phyloP scores from a whole-genome alignment of 2,797 vertebrate species.

The Capromys pilorides region DNA sequence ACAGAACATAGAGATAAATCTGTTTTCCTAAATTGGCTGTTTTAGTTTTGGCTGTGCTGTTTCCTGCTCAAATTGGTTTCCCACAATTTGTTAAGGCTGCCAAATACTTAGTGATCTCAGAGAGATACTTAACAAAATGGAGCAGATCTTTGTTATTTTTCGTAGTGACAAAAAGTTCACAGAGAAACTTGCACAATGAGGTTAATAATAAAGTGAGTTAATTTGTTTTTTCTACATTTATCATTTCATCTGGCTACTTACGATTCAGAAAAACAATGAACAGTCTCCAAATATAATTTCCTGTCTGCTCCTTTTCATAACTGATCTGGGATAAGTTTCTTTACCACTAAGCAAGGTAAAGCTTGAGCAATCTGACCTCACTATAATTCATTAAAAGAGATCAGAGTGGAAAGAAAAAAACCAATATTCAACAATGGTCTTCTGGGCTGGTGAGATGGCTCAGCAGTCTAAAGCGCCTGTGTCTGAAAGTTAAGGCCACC shows the following conservation, averaged over 20 bases:
- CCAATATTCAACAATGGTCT: constrained; percentile 50
- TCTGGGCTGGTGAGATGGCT: too few species aligned
- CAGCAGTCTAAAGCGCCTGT: too few species aligned
- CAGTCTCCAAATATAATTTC: constrained; percentile 34
- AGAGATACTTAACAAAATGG: constrained; percentile 61
- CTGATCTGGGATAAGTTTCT: constrained; percentile 48
- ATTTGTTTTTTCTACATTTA: constrained; percentile 59
- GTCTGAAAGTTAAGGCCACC: too few species aligned
- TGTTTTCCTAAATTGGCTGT: constrained; percentile 70
- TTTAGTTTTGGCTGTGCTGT: constrained; percentile 64
- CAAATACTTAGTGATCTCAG: constrained; percentile 75
- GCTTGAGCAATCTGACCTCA: constrained; percentile 15
- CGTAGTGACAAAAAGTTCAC: constrained; percentile 68
- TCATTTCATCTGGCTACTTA: constrained; percentile 59
- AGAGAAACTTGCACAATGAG: constrained; percentile 60
- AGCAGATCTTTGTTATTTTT: constrained; percentile 70
- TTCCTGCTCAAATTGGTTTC: constrained; percentile 74
- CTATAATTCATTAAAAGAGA: constrained; percentile 43
- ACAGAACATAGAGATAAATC: constrained; percentile 64
- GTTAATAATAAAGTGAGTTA: constrained; percentile 62
- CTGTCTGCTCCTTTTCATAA: constrained; percentile 34
- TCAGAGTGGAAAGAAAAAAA: constrained; percentile 23
- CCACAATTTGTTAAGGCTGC: constrained; percentile 73
- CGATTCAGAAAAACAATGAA: constrained; percentile 57
- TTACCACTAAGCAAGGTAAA: neutral